A percentile compares a stretch with the other conserved stretches of the same genome.
Conservation (phyloP, 1,140 invertebrate species). For the Calliopsis andreniformis region DNA sequence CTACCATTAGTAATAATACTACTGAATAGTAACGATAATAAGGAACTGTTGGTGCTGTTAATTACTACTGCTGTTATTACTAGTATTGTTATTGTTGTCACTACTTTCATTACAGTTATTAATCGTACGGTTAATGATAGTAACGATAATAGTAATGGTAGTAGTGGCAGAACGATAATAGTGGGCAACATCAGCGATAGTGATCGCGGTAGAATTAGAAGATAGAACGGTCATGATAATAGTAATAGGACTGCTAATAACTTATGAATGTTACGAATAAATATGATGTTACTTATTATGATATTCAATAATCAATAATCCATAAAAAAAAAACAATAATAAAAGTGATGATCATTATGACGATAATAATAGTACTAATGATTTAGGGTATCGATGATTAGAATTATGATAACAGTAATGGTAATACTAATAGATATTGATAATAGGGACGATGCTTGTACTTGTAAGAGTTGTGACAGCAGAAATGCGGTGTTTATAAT, state of each 20-base stretch:
- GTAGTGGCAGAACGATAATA: conserved; percentile 6
- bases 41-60: conserved; percentile 40
- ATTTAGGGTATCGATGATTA: conserved; percentile 28
- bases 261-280: conserved; percentile 6
- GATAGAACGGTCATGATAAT: conserved; percentile 18
- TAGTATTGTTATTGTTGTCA: conserved; percentile 12
- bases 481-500: not conserved
- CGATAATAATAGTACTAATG: conserved; percentile 32
- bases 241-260: conserved; percentile 27
- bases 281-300: conserved; percentile 31
- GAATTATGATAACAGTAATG: conserved; percentile 29
- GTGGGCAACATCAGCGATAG: not conserved
- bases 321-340: conserved; percentile 44
- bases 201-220: conserved; percentile 2
- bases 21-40: conserved; percentile 3
- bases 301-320: conserved; percentile 45
- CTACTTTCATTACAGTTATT: conserved; percentile 20
- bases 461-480: not conserved
- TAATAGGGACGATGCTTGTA: conserved; percentile 13
- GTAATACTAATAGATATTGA: conserved; percentile 26
- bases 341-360: conserved; percentile 39
- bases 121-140: conserved; percentile 1
- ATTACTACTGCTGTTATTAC: conserved; percentile 35
- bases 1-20: conserved; percentile 19
- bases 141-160: conserved; percentile 17